Conservation (phyloP, 92 coral and sea anemone genomes). For the Nematostella vectensis region DNA sequence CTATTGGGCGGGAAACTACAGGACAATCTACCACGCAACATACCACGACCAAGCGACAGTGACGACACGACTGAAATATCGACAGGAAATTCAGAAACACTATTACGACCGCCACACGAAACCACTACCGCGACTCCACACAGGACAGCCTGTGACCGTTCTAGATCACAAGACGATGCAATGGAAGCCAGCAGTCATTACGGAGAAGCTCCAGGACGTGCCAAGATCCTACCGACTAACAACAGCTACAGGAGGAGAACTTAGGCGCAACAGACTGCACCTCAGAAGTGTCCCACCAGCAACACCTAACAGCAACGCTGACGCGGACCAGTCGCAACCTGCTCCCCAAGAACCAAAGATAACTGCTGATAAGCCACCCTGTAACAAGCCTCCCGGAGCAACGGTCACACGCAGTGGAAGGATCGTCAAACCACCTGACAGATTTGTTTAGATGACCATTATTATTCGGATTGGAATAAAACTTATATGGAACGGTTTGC, state of each 20-base stretch:
- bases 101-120: slow-evolving; percentile 8
- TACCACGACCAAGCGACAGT: slow-evolving; percentile 6
- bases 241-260: slow-evolving; percentile 12
- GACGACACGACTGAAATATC: slow-evolving; percentile 5
- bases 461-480: too few species aligned
- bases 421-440: slow-evolving; percentile 19
- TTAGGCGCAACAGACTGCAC: slow-evolving; percentile 14
- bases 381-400: neutral
- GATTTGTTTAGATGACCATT: too few species aligned
- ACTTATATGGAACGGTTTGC: too few species aligned
- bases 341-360: neutral
- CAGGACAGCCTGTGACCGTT: slow-evolving; percentile 12
- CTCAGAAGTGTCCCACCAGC: neutral
- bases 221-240: slow-evolving; percentile 20
- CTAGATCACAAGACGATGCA: slow-evolving; percentile 1
- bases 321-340: neutral
- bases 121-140: slow-evolving; percentile 4
- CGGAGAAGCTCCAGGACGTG: slow-evolving; percentile 8
- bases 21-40: slow-evolving; percentile 32
- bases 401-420: slow-evolving; percentile 26
- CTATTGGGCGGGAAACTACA: slow-evolving; percentile 31
- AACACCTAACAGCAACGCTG: slow-evolving; percentile 2
- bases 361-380: too few species aligned
- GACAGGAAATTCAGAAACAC: slow-evolving; percentile 10
- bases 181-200: slow-evolving; percentile 10